phyloP scores from a whole-genome alignment of 2,113 vertebrate species.

The Phaethon lepturus region DNA sequence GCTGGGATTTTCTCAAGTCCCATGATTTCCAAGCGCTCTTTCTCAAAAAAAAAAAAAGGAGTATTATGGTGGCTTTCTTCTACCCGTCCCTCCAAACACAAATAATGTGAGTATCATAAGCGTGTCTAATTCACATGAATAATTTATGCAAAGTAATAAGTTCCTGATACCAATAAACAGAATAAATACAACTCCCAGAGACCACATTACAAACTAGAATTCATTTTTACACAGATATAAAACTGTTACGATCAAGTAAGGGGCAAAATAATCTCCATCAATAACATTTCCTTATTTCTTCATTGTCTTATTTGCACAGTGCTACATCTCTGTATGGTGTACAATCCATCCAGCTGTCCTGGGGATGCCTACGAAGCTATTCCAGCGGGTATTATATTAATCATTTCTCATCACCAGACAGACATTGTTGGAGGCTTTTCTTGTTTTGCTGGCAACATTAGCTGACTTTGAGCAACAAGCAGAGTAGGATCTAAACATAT shows the following conservation, averaged over 20 bases:
- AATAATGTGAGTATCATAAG: not conserved
- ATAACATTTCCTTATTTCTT: constrained; percentile 30
- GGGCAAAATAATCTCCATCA: constrained; percentile 52
- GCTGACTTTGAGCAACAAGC: constrained; percentile 48
- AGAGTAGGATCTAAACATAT: not conserved
- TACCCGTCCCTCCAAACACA: not conserved
- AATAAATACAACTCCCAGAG: constrained; percentile 66
- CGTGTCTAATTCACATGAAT: constrained; percentile 45
- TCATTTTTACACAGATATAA: constrained; percentile 60
- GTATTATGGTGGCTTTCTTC: not conserved
- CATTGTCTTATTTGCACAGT: constrained; percentile 44
- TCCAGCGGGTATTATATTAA: constrained; percentile 52
- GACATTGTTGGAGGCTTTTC: constrained; percentile 17
- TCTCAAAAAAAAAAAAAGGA: too few species aligned
- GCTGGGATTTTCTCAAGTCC: not conserved
- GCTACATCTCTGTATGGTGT: not conserved
- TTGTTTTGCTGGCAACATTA: not conserved
- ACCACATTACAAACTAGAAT: constrained; percentile 39
- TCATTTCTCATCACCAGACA: constrained; percentile 53
- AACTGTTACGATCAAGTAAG: constrained; percentile 55
- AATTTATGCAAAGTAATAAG: constrained; percentile 68
- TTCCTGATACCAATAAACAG: constrained; percentile 57
- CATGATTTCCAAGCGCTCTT: accelerated
- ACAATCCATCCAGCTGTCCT: constrained; percentile 49
- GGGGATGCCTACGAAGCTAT: not conserved